Percentiles rank a stretch among this genome's conserved stretches.
These are phyloP conservation scores for Nemotelus pantherinus DNA, from an alignment of 2,888 invertebrate genomes.

Conservation along the genomic window DNA sequence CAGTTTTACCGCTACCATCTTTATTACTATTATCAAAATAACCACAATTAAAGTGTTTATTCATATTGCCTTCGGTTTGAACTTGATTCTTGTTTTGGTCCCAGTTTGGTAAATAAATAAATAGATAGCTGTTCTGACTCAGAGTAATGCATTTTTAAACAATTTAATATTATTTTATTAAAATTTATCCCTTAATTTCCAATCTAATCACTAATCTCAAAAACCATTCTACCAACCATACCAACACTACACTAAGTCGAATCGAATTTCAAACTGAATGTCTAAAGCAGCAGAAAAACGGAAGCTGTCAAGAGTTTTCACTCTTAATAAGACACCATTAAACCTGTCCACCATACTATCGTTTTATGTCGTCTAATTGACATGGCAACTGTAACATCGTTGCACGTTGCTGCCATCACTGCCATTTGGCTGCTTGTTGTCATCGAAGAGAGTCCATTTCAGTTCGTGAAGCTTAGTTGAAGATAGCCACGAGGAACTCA, in stretches of 20 bases:
- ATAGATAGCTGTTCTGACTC: too few species aligned
- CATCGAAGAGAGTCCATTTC: background rate
- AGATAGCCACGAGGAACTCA: background rate
- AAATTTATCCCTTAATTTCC: too few species aligned
- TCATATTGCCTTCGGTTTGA: too few species aligned
- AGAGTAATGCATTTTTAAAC: too few species aligned
- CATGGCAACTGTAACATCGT: slow-evolving; percentile 24
- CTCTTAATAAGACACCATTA: slow-evolving; percentile 35
- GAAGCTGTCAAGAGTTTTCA: slow-evolving; percentile 19
- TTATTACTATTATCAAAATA: too few species aligned
- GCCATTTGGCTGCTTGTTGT: too few species aligned
- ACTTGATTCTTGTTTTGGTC: too few species aligned
- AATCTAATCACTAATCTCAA: background rate
- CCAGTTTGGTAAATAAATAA: too few species aligned
- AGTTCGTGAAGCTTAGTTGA: background rate
- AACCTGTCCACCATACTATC: slow-evolving; percentile 34
- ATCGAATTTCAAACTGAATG: background rate
- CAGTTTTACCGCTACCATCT: too few species aligned
- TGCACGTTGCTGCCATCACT: slow-evolving; percentile 20
- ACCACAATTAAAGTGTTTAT: too few species aligned
- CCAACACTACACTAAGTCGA: background rate
- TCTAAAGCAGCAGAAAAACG: background rate
- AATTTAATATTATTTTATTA: too few species aligned
- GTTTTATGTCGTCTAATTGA: slow-evolving; percentile 38
- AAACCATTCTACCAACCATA: background rate